phyloP scores from a whole-genome alignment of 2,888 invertebrate genomes.

The Coronaproctus castanopsis region DNA sequence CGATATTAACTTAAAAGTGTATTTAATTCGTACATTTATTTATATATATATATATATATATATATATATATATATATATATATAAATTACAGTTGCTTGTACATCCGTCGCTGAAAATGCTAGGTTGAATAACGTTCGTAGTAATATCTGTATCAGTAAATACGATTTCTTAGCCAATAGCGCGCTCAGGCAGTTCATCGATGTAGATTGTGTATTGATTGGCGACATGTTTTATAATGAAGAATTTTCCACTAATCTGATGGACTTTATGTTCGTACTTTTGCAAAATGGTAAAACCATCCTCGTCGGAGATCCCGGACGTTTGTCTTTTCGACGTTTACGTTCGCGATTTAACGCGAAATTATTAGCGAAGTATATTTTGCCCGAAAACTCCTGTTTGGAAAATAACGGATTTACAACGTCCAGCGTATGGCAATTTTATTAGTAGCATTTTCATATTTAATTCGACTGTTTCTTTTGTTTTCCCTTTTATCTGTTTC shows the following conservation, averaged over 20 bases:
- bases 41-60: too few relatives aligned
- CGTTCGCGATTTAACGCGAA: constrained; percentile 1
- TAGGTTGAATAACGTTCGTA: constrained; percentile 29
- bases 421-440: constrained; percentile 30
- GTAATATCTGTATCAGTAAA: constrained; percentile 26
- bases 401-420: constrained; percentile 36
- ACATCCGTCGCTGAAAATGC: constrained; percentile 33
- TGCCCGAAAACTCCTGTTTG: constrained; percentile 18
- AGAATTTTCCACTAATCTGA: constrained; percentile 32
- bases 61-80: too few relatives aligned
- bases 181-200: constrained; percentile 15
- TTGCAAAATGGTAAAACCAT: constrained; percentile 28
- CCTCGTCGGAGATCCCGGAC: constrained; percentile 38
- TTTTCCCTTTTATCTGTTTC: too few relatives aligned
- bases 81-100: constrained; percentile 31
- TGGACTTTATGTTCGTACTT: constrained; percentile 33
- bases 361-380: constrained; percentile 11
- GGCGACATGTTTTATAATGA: constrained; percentile 51
- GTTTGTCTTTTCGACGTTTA: constrained; percentile 27
- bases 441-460: neutral
- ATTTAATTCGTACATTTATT: too few relatives aligned
- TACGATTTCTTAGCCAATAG: constrained; percentile 7
- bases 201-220: constrained; percentile 38
- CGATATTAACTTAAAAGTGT: too few relatives aligned
- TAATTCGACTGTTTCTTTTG: too few relatives aligned